Percentiles rank a stretch among this genome's conserved stretches.
phyloP scores from a whole-genome alignment of 2,113 vertebrate genomes.

The Willisornis vidua region DNA sequence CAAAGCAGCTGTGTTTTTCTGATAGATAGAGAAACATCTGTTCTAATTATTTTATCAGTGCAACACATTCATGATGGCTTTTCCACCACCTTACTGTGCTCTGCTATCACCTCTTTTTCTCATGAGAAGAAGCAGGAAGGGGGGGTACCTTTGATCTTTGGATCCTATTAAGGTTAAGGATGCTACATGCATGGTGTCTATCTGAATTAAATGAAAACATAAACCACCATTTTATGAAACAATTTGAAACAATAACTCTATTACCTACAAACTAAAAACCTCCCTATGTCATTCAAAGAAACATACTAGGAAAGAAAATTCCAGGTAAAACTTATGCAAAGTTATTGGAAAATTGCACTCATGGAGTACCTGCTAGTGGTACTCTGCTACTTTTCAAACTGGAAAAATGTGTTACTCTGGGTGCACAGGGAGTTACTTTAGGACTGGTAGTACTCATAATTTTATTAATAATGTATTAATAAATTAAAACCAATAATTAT shows the following conservation, averaged over 20 bases:
- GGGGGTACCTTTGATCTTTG: neutral
- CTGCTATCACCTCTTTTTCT: neutral
- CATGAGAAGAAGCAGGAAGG: neutral
- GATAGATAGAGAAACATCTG: slow-evolving; percentile 1
- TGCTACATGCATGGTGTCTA: neutral
- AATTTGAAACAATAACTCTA: neutral
- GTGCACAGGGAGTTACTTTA: neutral
- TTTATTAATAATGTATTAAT: neutral
- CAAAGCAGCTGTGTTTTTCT: slow-evolving; percentile 48
- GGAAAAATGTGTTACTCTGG: neutral
- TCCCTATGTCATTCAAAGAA: neutral
- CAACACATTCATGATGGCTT: neutral
- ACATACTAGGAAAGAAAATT: neutral
- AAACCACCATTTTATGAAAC: neutral
- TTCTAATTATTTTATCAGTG: neutral
- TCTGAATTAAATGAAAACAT: neutral
- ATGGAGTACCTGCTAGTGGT: neutral
- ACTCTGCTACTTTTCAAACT: neutral
- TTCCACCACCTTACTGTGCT: neutral
- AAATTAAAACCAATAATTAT: neutral
- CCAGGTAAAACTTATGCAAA: neutral
- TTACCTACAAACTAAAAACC: neutral
- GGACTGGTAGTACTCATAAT: neutral
- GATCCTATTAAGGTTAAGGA: neutral
- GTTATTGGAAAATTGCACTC: neutral